Evolutionary conservation across 2,113 vertebrate genomes (phyloP).

Genomic region (Carassius auratus): DNA sequence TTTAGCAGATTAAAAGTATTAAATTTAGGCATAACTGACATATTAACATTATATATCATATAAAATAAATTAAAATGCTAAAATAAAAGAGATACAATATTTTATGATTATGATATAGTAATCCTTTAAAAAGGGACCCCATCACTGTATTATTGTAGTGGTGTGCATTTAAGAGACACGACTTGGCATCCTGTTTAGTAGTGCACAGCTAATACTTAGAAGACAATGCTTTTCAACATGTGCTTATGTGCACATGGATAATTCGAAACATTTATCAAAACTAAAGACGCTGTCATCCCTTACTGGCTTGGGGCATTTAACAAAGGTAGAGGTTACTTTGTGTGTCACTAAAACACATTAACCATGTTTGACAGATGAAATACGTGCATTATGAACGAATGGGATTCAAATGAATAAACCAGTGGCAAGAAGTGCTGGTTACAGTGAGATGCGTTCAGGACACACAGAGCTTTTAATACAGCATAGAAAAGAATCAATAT

Average conservation of each 20-base stretch:
- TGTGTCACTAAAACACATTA: conserved; percentile 39
- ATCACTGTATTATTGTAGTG: not conserved
- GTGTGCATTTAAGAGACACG: not conserved
- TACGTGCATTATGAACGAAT: conserved; percentile 42
- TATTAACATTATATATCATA: not conserved
- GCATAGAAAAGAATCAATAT: conserved; percentile 53
- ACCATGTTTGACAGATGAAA: conserved; percentile 18
- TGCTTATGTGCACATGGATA: not conserved
- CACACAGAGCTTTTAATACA: conserved; percentile 49
- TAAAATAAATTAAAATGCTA: not conserved
- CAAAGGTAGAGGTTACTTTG: not conserved
- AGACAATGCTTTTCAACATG: conserved; percentile 37
- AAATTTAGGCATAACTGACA: not conserved
- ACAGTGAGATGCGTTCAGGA: conserved; percentile 53
- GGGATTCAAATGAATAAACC: conserved; percentile 53
- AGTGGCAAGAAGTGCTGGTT: conserved; percentile 50
- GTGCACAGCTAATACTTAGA: not conserved
- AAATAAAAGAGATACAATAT: not conserved
- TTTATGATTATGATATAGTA: not conserved
- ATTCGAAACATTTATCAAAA: conserved; percentile 43
- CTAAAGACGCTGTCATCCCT: not conserved
- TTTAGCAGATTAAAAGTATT: too few species aligned
- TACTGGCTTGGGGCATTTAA: not conserved
- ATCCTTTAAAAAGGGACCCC: not conserved
- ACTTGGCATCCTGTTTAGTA: not conserved